A percentile compares a stretch with the other conserved stretches of the same genome.
These are phyloP conservation scores for Drosophila sp. DNA, from an alignment of 1,140 invertebrate genomes.

Conservation along the genomic window DNA sequence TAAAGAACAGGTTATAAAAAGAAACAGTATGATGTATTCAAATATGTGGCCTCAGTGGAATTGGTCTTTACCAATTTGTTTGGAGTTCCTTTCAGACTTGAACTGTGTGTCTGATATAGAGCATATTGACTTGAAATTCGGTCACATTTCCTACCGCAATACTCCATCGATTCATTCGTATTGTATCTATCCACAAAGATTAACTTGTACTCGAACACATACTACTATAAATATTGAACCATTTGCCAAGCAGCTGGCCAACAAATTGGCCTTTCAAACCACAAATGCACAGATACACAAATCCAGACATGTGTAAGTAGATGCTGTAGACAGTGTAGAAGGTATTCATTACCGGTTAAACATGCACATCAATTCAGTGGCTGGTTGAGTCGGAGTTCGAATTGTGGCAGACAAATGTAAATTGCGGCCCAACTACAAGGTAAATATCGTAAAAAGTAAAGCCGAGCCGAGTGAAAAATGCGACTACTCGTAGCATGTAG, in stretches of 20 bases:
- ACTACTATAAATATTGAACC: constrained; percentile 2
- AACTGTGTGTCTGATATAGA: neutral
- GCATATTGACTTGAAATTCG: neutral
- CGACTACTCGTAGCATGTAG: constrained; percentile 25
- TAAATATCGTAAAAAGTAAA: constrained; percentile 72
- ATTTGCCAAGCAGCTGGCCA: constrained; percentile 25
- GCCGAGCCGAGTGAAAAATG: constrained; percentile 40
- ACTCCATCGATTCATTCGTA: neutral
- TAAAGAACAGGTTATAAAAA: too few species aligned
- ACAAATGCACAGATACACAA: too few species aligned
- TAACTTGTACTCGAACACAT: too few species aligned
- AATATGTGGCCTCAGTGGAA: too few species aligned
- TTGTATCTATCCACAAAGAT: too few species aligned
- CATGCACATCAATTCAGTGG: constrained; percentile 69
- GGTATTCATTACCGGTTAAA: constrained; percentile 73
- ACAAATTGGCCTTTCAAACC: constrained; percentile 43
- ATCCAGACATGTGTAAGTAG: too few species aligned
- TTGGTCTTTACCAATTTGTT: too few species aligned
- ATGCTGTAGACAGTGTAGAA: too few species aligned
- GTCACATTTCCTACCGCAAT: neutral
- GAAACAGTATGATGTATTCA: too few species aligned
- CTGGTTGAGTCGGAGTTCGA: constrained; percentile 49
- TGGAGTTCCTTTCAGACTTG: neutral
- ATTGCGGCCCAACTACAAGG: constrained; percentile 66
- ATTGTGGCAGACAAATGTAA: constrained; percentile 67